phyloP scores from a whole-genome alignment of 2,888 invertebrate species.

The Brenthis daphne region DNA sequence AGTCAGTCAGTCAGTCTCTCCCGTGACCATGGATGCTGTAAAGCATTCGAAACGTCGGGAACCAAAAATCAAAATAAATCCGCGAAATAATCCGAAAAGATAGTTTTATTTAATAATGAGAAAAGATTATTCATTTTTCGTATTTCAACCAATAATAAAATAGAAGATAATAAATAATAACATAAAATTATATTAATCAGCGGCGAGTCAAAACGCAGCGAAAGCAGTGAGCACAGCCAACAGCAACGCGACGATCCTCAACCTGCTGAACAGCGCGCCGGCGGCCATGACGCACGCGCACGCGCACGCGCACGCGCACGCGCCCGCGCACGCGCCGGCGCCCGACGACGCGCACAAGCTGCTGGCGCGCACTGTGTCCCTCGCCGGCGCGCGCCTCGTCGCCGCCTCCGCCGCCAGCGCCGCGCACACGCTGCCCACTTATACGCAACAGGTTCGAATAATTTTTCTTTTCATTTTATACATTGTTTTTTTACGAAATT shows the following conservation, averaged over 20 bases:
- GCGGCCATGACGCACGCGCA: slow-evolving; percentile 86
- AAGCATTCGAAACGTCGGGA: no score
- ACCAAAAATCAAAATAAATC: no score
- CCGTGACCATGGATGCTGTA: no score
- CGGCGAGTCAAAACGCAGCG: slow-evolving; percentile 73
- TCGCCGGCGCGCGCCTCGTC: slow-evolving; percentile 77
- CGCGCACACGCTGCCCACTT: slow-evolving; percentile 66
- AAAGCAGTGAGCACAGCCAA: slow-evolving; percentile 76
- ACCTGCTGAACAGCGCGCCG: slow-evolving; percentile 89
- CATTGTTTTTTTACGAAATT: no score
- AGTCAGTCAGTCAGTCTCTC: no score
- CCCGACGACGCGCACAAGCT: slow-evolving; percentile 65
- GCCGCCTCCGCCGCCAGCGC: slow-evolving; percentile 79
- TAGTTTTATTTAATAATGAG: no score
- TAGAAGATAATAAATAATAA: neutral
- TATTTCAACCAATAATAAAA: neutral
- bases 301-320: slow-evolving; percentile 70
- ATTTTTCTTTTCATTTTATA: no score
- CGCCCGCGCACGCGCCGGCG: slow-evolving; percentile 76
- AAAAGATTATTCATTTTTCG: no score
- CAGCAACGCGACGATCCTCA: slow-evolving; percentile 88
- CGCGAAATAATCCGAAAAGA: no score
- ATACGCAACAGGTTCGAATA: slow-evolving; percentile 64
- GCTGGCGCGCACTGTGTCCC: slow-evolving; percentile 79
- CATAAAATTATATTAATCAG: slow-evolving; percentile 41